These are phyloP conservation scores for Alosa sapidissima DNA, from an alignment of 2,797 vertebrate species.

Conservation along the genomic window DNA sequence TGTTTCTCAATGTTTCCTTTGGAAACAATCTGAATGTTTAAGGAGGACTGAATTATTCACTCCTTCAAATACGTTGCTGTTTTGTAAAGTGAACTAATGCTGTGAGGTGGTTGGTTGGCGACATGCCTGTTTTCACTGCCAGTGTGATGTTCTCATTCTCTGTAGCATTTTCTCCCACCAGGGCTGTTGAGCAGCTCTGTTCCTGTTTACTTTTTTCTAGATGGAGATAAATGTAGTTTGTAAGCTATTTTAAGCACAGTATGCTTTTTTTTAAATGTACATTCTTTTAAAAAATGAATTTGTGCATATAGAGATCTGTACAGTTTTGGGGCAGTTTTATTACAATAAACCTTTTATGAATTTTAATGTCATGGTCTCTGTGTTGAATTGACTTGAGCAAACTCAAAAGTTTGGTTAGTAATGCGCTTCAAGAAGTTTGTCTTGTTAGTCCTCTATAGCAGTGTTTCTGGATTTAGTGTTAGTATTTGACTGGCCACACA, in stretches of 20 bases:
- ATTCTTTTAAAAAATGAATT: slow-evolving; percentile 67
- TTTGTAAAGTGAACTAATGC: slow-evolving; percentile 33
- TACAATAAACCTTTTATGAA: slow-evolving; percentile 59
- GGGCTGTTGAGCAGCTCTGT: slow-evolving; percentile 59
- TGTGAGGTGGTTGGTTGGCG: slow-evolving; percentile 45
- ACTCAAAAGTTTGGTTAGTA: background rate
- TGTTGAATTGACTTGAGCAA: background rate
- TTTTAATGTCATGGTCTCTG: background rate
- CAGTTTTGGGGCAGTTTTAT: slow-evolving; percentile 73
- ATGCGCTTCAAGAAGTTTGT: too few relatives aligned
- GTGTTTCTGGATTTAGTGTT: background rate
- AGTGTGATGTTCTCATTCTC: slow-evolving; percentile 30
- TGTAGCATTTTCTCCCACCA: slow-evolving; percentile 44
- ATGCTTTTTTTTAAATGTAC: slow-evolving; percentile 56
- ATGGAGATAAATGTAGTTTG: slow-evolving; percentile 48
- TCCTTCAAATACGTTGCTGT: background rate
- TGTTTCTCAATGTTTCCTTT: background rate
- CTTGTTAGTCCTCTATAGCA: too few relatives aligned
- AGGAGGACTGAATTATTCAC: slow-evolving; percentile 1
- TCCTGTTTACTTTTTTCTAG: slow-evolving; percentile 45
- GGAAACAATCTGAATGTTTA: slow-evolving; percentile 15
- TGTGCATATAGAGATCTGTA: slow-evolving; percentile 73
- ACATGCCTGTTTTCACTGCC: slow-evolving; percentile 40
- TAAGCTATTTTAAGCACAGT: slow-evolving; percentile 55
- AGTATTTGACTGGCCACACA: background rate